Evolutionary conservation across 2,797 vertebrate genomes (phyloP).

Genomic region (Psittacula echo): DNA sequence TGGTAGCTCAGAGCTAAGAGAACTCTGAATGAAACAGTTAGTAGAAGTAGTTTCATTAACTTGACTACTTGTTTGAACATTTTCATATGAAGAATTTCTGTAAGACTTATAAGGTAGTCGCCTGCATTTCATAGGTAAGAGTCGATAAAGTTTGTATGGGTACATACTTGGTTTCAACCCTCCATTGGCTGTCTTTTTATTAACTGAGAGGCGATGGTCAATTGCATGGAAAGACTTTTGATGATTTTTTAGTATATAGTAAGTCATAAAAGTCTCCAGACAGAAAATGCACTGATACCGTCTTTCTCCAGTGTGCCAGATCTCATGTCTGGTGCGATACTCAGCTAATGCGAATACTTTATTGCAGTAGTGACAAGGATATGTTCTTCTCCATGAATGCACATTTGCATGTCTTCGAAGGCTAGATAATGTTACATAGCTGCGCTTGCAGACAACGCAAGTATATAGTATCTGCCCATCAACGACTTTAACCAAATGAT

Average conservation of each 20-base stretch:
- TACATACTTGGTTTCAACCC: conserved; percentile 93
- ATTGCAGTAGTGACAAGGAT: conserved; percentile 98
- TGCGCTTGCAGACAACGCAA: conserved; percentile 93
- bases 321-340: conserved; percentile 97
- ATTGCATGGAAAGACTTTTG: conserved; percentile 98
- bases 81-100: conserved; percentile 85
- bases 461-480: conserved; percentile 89
- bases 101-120: conserved; percentile 92
- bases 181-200: conserved; percentile 91
- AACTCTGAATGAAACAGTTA: conserved; percentile 68
- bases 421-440: conserved; percentile 95
- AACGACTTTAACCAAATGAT: conserved; percentile 82
- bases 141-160: conserved; percentile 96
- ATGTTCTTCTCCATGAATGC: conserved; percentile 97
- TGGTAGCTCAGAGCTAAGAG: conserved; percentile 77
- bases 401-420: conserved; percentile 96
- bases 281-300: conserved; percentile 99
- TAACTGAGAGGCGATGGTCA: conserved; percentile 91
- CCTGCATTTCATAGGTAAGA: conserved; percentile 96
- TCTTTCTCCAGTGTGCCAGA: conserved; percentile 98
- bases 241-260: conserved; percentile 98
- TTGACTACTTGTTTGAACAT: conserved; percentile 73
- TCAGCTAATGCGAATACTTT: conserved; percentile 98
- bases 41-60: conserved; percentile 62
- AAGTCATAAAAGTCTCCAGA: conserved; percentile 98